Percentiles rank a stretch among this genome's conserved stretches.
These are phyloP conservation scores for Oreonectes daqikongensis DNA, from an alignment of 2,797 vertebrate species.

Conservation along the genomic window DNA sequence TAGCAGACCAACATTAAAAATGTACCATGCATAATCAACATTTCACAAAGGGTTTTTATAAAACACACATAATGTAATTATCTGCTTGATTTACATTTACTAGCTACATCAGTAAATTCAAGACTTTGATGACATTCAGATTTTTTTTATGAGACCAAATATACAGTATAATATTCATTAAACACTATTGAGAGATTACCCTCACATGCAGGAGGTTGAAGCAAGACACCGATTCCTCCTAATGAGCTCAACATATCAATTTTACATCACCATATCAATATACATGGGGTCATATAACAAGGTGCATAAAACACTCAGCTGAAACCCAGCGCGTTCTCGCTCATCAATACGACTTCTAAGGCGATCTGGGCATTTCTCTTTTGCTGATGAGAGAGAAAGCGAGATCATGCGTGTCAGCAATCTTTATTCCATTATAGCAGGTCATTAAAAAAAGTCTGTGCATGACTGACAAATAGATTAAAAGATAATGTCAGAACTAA, in stretches of 20 bases:
- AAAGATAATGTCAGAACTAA: constrained; percentile 66
- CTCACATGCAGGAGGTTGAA: constrained; percentile 26
- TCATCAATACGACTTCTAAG: constrained; percentile 5
- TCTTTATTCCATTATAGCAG: constrained; percentile 32
- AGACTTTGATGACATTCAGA: constrained; percentile 14
- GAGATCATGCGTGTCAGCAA: constrained; percentile 11
- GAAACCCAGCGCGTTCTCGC: neutral
- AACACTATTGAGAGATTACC: constrained; percentile 24
- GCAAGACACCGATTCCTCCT: constrained; percentile 1
- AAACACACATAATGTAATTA: constrained; percentile 19
- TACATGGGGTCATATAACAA: constrained; percentile 22
- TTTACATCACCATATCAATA: constrained; percentile 39
- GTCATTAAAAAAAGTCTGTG: constrained; percentile 34
- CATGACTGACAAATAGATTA: constrained; percentile 58
- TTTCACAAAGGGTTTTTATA: constrained; percentile 2
- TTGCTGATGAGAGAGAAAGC: constrained; percentile 25
- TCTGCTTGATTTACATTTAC: constrained; percentile 20
- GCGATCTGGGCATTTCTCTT: neutral
- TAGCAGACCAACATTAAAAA: no score
- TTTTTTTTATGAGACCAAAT: constrained; percentile 38
- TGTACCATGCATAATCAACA: neutral
- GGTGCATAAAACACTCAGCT: constrained; percentile 31
- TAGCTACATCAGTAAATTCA: neutral
- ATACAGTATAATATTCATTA: constrained; percentile 36
- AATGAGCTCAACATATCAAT: constrained; percentile 38